Evolutionary conservation across 92 coral and sea anemone genomes (phyloP).

Genomic region (Porites divaricata): DNA sequence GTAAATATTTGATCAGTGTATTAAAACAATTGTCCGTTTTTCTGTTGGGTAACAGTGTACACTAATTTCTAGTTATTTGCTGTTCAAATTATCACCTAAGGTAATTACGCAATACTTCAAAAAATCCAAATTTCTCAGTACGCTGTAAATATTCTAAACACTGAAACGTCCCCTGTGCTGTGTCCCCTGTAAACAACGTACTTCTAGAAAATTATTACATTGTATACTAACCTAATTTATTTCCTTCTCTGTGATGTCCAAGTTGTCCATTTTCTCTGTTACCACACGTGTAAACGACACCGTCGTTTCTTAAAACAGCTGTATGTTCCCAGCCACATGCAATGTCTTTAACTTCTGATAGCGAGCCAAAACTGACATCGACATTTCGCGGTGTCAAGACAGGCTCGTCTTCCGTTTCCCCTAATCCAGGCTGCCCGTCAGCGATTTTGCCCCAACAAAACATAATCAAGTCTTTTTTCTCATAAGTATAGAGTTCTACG

Average conservation of each 20-base stretch:
- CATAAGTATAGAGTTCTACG: too few relatives aligned
- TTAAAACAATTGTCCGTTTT: too few relatives aligned
- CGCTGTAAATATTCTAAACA: background rate
- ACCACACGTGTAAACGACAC: constrained; percentile 91
- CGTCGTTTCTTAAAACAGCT: constrained; percentile 79
- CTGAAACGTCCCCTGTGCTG: background rate
- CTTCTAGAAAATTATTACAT: background rate
- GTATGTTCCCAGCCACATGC: constrained; percentile 95
- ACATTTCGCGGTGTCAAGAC: constrained; percentile 65
- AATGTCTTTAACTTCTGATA: constrained; percentile 53
- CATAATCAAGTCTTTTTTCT: constrained; percentile 14
- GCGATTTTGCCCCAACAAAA: constrained; percentile 84
- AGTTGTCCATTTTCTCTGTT: constrained; percentile 90
- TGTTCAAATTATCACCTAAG: too few relatives aligned
- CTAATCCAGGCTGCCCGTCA: constrained; percentile 85
- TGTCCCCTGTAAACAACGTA: background rate
- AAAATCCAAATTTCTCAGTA: background rate
- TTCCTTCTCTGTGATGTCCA: constrained; percentile 73
- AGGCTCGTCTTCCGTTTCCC: constrained; percentile 69
- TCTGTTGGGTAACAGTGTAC: too few relatives aligned
- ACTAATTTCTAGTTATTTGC: too few relatives aligned
- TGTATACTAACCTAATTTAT: constrained; percentile 67
- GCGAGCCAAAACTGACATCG: constrained; percentile 46
- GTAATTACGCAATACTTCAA: too few relatives aligned
- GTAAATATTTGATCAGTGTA: too few relatives aligned